These are phyloP conservation scores for Maniola jurtina DNA, from an alignment of 1,140 invertebrate species.

Conservation along the genomic window DNA sequence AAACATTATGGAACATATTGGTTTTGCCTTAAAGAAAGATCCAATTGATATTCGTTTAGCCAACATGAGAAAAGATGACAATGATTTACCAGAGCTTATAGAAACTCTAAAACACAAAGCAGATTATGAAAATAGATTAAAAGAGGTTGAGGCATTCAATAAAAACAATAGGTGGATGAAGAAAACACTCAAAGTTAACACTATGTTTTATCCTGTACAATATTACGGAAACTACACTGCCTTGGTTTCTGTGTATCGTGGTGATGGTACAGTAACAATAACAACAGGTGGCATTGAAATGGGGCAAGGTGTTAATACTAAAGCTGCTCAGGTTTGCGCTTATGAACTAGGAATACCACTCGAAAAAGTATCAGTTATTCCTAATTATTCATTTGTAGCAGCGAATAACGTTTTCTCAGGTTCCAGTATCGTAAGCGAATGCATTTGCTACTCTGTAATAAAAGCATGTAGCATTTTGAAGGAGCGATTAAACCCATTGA, in stretches of 20 bases:
- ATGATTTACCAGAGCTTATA: constrained; percentile 60
- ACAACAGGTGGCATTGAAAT: constrained; percentile 90
- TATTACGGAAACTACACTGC: constrained; percentile 81
- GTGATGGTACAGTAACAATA: constrained; percentile 88
- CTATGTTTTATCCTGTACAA: constrained; percentile 82
- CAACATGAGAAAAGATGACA: constrained; percentile 80
- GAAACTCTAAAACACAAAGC: constrained; percentile 48
- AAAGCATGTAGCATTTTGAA: constrained; percentile 83
- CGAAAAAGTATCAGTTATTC: constrained; percentile 83
- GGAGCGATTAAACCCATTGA: constrained; percentile 82
- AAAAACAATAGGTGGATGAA: constrained; percentile 88
- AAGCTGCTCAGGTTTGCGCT: constrained; percentile 85
- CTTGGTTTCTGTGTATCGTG: constrained; percentile 83
- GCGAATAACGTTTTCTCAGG: constrained; percentile 85
- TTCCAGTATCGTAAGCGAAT: constrained; percentile 86
- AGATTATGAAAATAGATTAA: constrained; percentile 80
- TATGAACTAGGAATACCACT: constrained; percentile 86
- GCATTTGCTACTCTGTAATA: constrained; percentile 82
- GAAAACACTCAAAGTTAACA: constrained; percentile 82
- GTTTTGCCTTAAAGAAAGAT: constrained; percentile 83
- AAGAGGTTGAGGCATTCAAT: constrained; percentile 82
- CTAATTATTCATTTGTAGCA: constrained; percentile 82
- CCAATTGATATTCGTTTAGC: constrained; percentile 82
- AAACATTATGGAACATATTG: constrained; percentile 91
- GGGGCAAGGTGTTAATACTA: constrained; percentile 89